Percentiles rank a stretch among this genome's conserved stretches.
Conservation (phyloP, 1,140 invertebrate genomes). For the Nephila pilipes region DNA sequence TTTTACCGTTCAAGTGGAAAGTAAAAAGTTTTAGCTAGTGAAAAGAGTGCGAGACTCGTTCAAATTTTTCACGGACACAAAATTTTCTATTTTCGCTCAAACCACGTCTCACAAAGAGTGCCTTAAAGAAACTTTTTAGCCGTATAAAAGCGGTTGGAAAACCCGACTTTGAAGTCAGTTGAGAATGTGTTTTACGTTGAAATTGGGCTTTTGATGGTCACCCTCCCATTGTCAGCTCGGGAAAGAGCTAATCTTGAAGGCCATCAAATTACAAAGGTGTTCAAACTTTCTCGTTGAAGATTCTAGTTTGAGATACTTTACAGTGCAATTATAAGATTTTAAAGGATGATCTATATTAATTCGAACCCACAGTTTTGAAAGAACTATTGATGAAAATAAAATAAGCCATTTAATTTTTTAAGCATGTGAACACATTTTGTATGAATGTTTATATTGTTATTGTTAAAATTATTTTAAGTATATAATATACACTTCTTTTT, state of each 20-base stretch:
- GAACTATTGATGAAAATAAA: not conserved
- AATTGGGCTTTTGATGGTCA: constrained; percentile 19
- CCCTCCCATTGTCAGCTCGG: not conserved
- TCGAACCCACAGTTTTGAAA: not conserved
- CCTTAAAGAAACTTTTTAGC: constrained; percentile 36
- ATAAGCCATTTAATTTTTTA: not conserved
- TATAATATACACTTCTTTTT: no score
- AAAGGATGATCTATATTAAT: not conserved
- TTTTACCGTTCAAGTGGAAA: not conserved
- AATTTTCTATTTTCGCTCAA: constrained; percentile 41
- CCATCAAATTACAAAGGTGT: not conserved
- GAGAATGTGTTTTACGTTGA: constrained; percentile 40
- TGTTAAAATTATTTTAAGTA: no score
- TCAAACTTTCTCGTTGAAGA: not conserved
- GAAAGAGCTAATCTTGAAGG: not conserved
- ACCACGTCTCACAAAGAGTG: constrained; percentile 9
- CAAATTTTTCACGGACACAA: constrained; percentile 19
- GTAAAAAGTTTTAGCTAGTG: not conserved
- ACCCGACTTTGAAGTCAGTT: constrained; percentile 11
- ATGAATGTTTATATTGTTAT: no score
- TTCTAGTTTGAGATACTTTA: not conserved
- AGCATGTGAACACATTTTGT: no score
- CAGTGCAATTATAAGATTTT: not conserved
- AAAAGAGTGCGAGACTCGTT: constrained; percentile 19
- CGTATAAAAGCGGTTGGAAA: not conserved